Evolutionary conservation across 2,888 invertebrate genomes (phyloP).

Genomic region (Lepas anatifera): DNA sequence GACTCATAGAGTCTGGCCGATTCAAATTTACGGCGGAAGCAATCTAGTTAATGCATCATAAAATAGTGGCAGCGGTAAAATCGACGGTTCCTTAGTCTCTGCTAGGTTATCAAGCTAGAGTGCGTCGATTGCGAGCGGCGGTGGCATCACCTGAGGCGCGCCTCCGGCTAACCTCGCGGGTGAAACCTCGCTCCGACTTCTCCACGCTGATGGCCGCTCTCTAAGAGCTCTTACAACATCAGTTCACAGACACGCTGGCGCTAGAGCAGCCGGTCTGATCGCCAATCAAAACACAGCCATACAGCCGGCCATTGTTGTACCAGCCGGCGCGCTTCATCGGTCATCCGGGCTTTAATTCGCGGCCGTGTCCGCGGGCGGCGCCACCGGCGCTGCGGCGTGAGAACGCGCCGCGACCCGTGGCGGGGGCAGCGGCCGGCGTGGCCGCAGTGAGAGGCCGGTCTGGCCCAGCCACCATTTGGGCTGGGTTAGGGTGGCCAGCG

Average conservation of each 20-base stretch:
- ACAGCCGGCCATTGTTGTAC: not conserved
- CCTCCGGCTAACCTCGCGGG: no score
- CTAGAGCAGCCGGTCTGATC: not conserved
- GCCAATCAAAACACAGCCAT: not conserved
- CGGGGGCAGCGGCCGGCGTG: not conserved
- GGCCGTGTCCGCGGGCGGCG: not conserved
- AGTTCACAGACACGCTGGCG: not conserved
- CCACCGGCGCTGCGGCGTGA: not conserved
- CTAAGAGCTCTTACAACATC: no score
- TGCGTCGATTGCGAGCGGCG: no score
- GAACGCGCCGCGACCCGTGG: not conserved
- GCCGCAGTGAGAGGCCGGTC: no score
- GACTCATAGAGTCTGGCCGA: no score
- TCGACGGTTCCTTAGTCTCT: not conserved
- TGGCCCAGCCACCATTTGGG: no score
- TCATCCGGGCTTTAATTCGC: not conserved
- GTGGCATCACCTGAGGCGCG: no score
- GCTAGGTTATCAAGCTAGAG: not conserved
- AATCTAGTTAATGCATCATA: conserved; percentile 8
- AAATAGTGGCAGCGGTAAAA: conserved; percentile 1
- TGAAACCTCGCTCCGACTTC: no score
- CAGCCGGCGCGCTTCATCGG: not conserved
- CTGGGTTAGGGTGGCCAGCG: no score
- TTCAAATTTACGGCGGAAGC: not conserved
- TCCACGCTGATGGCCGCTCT: no score